Evolutionary conservation across 1,140 invertebrate species (phyloP).

Genomic region (Leptonema lineaticorne): DNA sequence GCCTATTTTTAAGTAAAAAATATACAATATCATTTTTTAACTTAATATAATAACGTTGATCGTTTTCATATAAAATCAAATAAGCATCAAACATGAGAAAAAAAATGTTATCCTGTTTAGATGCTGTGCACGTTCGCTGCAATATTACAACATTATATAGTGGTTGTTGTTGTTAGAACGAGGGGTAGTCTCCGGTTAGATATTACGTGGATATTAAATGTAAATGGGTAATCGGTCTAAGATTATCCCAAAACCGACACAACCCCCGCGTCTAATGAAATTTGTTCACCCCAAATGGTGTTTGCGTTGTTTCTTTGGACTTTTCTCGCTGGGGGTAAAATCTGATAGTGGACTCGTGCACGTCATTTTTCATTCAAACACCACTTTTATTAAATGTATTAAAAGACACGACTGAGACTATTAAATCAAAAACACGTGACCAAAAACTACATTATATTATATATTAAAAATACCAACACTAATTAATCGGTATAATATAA

Average conservation of each 20-base stretch:
- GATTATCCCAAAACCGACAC: slow-evolving; percentile 29
- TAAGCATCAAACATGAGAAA: no score
- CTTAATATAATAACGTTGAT: no score
- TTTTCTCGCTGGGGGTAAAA: slow-evolving; percentile 14
- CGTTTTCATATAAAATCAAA: no score
- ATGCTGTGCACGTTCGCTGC: no score
- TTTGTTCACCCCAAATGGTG: slow-evolving; percentile 33
- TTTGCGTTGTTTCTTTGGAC: slow-evolving; percentile 22
- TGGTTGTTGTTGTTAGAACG: no score
- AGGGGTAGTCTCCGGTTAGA: slow-evolving; percentile 20
- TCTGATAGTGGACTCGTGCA: slow-evolving; percentile 7
- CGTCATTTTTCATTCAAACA: slow-evolving; percentile 11
- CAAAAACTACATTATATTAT: neutral
- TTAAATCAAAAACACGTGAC: no score
- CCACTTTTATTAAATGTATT: neutral
- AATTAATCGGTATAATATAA: neutral
- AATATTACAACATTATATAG: no score
- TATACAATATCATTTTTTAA: no score
- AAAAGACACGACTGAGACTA: no score
- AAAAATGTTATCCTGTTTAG: no score
- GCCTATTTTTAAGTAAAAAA: no score
- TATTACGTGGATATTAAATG: slow-evolving; percentile 41
- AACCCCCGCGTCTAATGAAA: slow-evolving; percentile 37
- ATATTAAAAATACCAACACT: neutral
- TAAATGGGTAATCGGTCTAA: slow-evolving; percentile 39